phyloP scores from a whole-genome alignment of 2,113 vertebrate genomes.

The Chlorodrepanis virens region DNA sequence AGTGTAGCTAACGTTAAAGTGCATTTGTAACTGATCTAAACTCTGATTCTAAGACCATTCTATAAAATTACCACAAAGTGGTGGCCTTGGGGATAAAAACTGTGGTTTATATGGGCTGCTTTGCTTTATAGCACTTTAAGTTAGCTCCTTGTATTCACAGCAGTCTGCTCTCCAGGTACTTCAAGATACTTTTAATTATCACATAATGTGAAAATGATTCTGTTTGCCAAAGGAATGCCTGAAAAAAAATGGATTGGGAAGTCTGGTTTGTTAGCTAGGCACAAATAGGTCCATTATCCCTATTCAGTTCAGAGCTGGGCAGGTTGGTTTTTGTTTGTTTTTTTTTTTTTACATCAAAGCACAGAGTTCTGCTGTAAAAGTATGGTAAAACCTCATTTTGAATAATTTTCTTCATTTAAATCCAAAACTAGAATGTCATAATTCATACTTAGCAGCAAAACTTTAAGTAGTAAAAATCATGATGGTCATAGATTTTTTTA shows the following conservation, averaged over 20 bases:
- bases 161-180: neutral
- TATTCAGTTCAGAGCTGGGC: neutral
- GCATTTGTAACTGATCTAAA: neutral
- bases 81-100: neutral
- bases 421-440: neutral
- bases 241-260: neutral
- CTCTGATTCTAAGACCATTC: neutral
- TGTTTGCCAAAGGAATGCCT: neutral
- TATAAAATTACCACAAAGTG: neutral
- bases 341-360: neutral
- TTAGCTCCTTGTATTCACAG: neutral
- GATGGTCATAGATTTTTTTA: neutral
- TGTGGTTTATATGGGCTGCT: neutral
- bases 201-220: neutral
- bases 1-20: neutral
- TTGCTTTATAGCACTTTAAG: neutral
- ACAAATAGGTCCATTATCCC: rapidly evolving
- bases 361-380: neutral
- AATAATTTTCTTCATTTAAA: neutral
- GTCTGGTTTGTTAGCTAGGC: neutral
- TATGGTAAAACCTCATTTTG: neutral
- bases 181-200: neutral
- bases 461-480: neutral
- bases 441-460: neutral
- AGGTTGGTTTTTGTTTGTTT: neutral